Evolutionary conservation across 2,113 vertebrate genomes (phyloP).

Genomic region (Oncorhynchus gorbuscha): DNA sequence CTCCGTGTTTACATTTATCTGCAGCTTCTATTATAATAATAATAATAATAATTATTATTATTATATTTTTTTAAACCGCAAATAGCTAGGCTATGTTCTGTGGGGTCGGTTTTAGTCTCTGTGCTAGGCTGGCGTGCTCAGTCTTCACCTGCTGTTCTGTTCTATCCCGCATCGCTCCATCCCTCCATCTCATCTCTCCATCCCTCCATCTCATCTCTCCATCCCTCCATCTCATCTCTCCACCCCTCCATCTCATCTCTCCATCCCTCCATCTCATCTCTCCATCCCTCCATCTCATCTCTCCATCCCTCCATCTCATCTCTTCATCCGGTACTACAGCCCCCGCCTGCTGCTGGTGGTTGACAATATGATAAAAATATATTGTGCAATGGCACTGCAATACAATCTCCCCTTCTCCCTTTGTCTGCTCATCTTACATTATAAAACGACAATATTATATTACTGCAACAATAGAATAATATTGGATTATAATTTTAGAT

Average conservation of each 20-base stretch:
- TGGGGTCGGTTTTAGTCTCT: slow-evolving; percentile 2
- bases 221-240: neutral
- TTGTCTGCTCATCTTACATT: neutral
- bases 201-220: too few species aligned
- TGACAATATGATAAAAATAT: neutral
- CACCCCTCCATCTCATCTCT: too few species aligned
- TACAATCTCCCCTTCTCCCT: neutral
- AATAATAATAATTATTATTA: too few species aligned
- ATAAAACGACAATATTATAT: neutral
- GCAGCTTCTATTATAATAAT: neutral
- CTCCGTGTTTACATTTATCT: neutral
- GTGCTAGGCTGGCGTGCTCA: slow-evolving; percentile 41
- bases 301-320: slow-evolving; percentile 3
- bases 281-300: slow-evolving; percentile 43
- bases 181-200: too few species aligned
- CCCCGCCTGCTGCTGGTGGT: neutral
- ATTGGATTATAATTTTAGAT: neutral
- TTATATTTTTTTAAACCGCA: neutral
- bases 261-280: neutral
- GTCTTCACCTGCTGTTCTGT: slow-evolving; percentile 66
- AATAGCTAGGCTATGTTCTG: neutral
- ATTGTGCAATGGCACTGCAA: neutral
- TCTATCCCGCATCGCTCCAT: slow-evolving; percentile 38
- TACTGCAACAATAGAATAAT: neutral
- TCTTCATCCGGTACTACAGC: neutral